These are phyloP conservation scores for Drosophila guanche DNA, from an alignment of 1,140 invertebrate genomes.

Conservation along the genomic window DNA sequence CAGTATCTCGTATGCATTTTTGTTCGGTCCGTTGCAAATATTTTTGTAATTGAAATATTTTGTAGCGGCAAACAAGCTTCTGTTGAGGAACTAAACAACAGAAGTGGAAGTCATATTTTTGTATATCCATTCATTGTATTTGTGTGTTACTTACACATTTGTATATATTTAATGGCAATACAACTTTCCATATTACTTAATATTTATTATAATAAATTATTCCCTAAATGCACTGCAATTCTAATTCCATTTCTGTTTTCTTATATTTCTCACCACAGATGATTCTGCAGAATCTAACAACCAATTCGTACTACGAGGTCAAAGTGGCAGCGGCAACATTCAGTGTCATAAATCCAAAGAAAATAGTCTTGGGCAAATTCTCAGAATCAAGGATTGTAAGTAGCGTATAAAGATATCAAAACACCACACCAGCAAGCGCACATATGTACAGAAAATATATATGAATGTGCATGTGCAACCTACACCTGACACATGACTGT, in stretches of 20 bases:
- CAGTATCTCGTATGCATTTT: constrained; percentile 29
- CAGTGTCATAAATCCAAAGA: constrained; percentile 87
- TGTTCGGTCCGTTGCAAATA: constrained; percentile 47
- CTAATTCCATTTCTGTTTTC: constrained; percentile 1
- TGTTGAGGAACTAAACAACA: constrained; percentile 47
- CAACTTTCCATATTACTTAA: background rate
- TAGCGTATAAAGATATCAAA: constrained; percentile 48
- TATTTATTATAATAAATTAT: constrained; percentile 5
- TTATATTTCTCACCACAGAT: constrained; percentile 85
- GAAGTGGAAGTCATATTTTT: constrained; percentile 38
- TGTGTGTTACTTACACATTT: constrained; percentile 6
- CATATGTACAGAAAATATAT: too few species aligned
- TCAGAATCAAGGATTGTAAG: constrained; percentile 87
- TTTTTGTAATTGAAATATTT: constrained; percentile 73
- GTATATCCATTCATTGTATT: constrained; percentile 14
- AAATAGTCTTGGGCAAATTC: constrained; percentile 87
- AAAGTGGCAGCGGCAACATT: constrained; percentile 89
- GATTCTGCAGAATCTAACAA: constrained; percentile 89
- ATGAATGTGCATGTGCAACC: background rate
- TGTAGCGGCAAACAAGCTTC: constrained; percentile 38
- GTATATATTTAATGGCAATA: background rate
- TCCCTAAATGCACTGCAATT: background rate
- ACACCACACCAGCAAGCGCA: constrained; percentile 13
- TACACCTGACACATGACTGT: constrained; percentile 36
- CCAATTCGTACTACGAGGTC: constrained; percentile 90